These are phyloP conservation scores for Ploceus nigricollis DNA, from an alignment of 2,113 vertebrate species.

Conservation along the genomic window DNA sequence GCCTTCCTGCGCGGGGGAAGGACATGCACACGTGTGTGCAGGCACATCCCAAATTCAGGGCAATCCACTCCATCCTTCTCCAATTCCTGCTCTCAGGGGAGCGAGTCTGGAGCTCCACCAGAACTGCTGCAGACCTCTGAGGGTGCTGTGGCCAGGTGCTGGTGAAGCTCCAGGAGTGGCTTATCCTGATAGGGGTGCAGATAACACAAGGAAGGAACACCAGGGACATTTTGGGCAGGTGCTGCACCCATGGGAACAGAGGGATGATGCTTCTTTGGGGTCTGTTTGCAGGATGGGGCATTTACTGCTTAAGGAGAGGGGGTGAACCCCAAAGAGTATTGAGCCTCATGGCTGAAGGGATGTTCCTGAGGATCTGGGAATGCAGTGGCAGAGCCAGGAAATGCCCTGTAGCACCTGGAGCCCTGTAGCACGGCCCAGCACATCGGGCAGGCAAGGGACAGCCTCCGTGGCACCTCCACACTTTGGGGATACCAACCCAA, in stretches of 20 bases:
- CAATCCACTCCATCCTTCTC: background rate
- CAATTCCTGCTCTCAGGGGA: background rate
- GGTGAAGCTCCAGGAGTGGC: background rate
- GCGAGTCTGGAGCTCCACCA: background rate
- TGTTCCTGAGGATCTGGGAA: background rate
- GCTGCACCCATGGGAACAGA: background rate
- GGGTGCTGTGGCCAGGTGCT: background rate
- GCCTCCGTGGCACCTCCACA: fast-evolving
- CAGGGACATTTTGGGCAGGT: background rate
- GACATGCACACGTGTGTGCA: fast-evolving
- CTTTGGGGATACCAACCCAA: background rate
- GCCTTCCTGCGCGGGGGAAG: fast-evolving
- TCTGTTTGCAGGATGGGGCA: background rate
- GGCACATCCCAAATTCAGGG: background rate
- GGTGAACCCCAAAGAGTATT: background rate
- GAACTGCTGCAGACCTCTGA: background rate
- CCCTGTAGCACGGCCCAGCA: background rate
- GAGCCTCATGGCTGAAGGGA: background rate
- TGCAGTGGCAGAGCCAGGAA: background rate
- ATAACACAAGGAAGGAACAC: too few relatives aligned
- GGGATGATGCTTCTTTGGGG: background rate
- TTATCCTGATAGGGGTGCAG: background rate
- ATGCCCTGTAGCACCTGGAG: background rate
- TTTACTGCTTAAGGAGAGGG: background rate
- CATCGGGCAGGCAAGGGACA: background rate